These are phyloP conservation scores for Stigmatopora nigra DNA, from an alignment of 2,113 vertebrate species.

Conservation along the genomic window DNA sequence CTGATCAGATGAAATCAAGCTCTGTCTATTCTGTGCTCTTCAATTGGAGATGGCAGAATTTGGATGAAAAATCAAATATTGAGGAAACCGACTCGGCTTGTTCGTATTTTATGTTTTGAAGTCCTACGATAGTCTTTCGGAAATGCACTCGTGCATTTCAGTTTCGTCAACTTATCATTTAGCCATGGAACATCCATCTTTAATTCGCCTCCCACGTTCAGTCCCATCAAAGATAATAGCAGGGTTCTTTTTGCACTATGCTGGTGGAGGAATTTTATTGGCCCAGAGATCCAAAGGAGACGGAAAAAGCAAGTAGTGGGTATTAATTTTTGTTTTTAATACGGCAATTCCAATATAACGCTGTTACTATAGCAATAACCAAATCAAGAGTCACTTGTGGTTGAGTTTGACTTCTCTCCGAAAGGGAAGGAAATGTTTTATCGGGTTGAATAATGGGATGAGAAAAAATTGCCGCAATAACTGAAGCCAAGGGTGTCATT, in stretches of 20 bases:
- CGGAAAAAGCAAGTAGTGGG: slow-evolving; percentile 30
- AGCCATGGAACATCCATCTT: slow-evolving; percentile 41
- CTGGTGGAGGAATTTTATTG: slow-evolving; percentile 24
- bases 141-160: slow-evolving; percentile 56
- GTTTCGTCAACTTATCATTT: slow-evolving; percentile 57
- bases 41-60: slow-evolving; percentile 43
- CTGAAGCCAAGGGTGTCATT: slow-evolving; percentile 47
- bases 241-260: slow-evolving; percentile 41
- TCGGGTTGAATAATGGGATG: slow-evolving; percentile 53
- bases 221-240: slow-evolving; percentile 49
- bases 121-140: slow-evolving; percentile 57
- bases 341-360: slow-evolving; percentile 40
- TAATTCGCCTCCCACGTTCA: slow-evolving; percentile 32
- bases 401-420: slow-evolving; percentile 26
- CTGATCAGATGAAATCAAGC: too few species aligned
- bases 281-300: slow-evolving; percentile 34
- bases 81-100: slow-evolving; percentile 42
- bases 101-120: slow-evolving; percentile 63
- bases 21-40: background rate
- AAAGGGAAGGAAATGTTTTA: slow-evolving; percentile 30
- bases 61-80: slow-evolving; percentile 43
- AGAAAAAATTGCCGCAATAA: slow-evolving; percentile 49
- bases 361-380: slow-evolving; percentile 44
- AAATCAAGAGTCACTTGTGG: slow-evolving; percentile 41
- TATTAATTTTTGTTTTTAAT: slow-evolving; percentile 62